phyloP scores from a whole-genome alignment of 2,797 vertebrate species.

The Onychomys arenicola region DNA sequence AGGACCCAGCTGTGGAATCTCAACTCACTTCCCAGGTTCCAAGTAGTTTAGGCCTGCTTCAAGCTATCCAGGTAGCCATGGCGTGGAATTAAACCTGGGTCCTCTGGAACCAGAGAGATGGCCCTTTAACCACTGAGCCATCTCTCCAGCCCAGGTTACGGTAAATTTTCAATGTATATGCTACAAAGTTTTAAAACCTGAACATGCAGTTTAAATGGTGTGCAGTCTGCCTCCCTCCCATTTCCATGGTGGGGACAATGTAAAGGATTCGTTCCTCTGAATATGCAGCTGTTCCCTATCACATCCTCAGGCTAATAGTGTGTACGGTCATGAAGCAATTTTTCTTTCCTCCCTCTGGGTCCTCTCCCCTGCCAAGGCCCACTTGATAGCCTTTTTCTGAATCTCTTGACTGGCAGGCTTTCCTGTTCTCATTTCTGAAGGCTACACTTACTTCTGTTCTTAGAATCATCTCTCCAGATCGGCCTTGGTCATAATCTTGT shows the following conservation, averaged over 20 bases:
- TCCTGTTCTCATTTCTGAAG: slow-evolving; percentile 21
- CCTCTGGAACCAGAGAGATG: too few relatives aligned
- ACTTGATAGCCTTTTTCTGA: neutral
- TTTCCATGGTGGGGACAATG: neutral
- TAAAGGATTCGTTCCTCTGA: neutral
- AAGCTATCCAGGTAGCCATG: neutral
- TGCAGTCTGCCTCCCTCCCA: too few relatives aligned
- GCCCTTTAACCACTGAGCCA: too few relatives aligned
- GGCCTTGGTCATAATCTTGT: neutral
- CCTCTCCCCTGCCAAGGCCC: neutral
- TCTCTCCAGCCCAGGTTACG: too few relatives aligned
- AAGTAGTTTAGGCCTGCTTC: neutral
- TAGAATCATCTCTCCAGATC: neutral
- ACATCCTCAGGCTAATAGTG: neutral
- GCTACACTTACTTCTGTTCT: neutral
- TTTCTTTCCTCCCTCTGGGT: neutral
- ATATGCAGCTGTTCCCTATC: neutral
- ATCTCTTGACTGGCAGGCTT: neutral
- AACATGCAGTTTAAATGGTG: too few relatives aligned
- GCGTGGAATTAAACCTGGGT: too few relatives aligned
- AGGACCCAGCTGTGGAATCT: neutral
- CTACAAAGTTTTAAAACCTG: too few relatives aligned
- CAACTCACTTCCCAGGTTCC: neutral
- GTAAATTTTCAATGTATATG: too few relatives aligned
- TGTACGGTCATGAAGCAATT: neutral